phyloP scores from a whole-genome alignment of 2,797 vertebrate species.

The Florisuga fusca region DNA sequence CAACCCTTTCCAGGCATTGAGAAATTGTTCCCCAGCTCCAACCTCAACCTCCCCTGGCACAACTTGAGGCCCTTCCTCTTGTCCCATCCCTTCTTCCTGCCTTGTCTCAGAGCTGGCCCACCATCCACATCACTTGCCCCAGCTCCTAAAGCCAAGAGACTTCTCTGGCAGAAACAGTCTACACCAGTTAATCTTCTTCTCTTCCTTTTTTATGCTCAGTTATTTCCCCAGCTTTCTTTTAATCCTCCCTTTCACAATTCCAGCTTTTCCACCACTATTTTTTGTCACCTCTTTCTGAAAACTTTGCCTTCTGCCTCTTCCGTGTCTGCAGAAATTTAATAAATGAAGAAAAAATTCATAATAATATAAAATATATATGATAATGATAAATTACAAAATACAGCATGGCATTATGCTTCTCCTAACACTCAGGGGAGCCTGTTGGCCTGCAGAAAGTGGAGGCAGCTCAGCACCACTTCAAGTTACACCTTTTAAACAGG shows the following conservation, averaged over 20 bases:
- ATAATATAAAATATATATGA: too few species aligned
- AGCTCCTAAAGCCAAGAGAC: neutral
- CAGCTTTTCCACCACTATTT: neutral
- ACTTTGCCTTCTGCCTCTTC: neutral
- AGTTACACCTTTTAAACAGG: neutral
- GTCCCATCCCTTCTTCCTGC: neutral
- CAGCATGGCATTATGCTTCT: neutral
- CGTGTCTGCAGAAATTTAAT: neutral
- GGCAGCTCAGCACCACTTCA: neutral
- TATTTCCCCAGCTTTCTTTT: neutral
- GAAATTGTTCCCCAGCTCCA: too few species aligned
- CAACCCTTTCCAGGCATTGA: too few species aligned
- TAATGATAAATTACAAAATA: neutral
- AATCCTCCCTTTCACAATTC: neutral
- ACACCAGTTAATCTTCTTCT: neutral
- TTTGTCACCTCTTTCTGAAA: neutral
- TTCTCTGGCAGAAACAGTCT: neutral
- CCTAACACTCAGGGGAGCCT: neutral
- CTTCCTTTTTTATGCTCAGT: neutral
- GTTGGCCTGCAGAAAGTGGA: neutral
- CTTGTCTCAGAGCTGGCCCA: accelerated
- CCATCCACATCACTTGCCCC: neutral
- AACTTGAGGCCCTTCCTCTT: too few species aligned
- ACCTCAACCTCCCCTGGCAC: too few species aligned
- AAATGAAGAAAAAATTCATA: neutral